Evolutionary conservation across 2,888 invertebrate genomes (phyloP).

Genomic region (Parnassius apollo): DNA sequence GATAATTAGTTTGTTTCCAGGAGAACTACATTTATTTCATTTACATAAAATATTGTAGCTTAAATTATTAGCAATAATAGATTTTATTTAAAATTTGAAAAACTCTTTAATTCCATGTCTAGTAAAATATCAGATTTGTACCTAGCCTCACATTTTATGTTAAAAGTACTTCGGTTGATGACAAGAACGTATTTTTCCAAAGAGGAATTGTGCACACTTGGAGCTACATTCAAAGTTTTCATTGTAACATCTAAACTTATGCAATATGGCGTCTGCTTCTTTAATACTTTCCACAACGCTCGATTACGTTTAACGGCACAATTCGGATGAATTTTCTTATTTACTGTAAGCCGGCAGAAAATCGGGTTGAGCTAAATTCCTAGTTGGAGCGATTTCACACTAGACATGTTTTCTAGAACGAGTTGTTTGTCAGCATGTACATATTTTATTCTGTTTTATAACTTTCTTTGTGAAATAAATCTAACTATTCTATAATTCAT

Average conservation of each 20-base stretch:
- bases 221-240: constrained; percentile 72
- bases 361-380: constrained; percentile 56
- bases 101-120: constrained; percentile 1
- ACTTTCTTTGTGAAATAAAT: constrained; percentile 26
- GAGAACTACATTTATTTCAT: no score
- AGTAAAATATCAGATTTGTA: constrained; percentile 13
- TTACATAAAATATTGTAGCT: no score
- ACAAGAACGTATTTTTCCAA: constrained; percentile 57
- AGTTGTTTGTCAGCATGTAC: constrained; percentile 46
- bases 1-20: no score
- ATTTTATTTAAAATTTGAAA: no score
- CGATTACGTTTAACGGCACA: constrained; percentile 78
- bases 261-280: constrained; percentile 78
- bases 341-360: constrained; percentile 72
- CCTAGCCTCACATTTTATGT: constrained; percentile 41
- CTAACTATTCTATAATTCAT: constrained; percentile 16
- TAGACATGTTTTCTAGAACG: constrained; percentile 60
- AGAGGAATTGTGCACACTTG: constrained; percentile 73
- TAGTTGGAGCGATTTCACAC: constrained; percentile 63
- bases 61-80: no score
- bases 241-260: constrained; percentile 79
- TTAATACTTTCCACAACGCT: constrained; percentile 78
- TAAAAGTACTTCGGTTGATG: constrained; percentile 55
- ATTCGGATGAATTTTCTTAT: constrained; percentile 77
- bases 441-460: constrained; percentile 39